phyloP scores from a whole-genome alignment of 2,797 vertebrate species.

The Urosaurus nigricauda region DNA sequence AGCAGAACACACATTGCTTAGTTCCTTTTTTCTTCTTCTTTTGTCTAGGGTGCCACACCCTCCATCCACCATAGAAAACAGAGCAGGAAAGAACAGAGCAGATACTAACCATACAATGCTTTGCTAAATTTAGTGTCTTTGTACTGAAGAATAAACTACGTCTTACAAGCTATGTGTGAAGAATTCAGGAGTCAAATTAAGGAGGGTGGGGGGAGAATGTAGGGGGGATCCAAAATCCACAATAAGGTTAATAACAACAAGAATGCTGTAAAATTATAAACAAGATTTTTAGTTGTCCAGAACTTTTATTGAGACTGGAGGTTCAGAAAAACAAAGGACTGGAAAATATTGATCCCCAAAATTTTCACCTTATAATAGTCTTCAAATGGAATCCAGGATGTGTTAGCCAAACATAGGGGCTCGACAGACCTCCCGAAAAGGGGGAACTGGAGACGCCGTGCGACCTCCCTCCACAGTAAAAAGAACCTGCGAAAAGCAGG shows the following conservation, averaged over 20 bases:
- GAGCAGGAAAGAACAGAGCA: neutral
- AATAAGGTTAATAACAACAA: neutral
- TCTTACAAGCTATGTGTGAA: neutral
- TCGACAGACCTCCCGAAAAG: too few relatives aligned
- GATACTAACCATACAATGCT: neutral
- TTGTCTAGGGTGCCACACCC: neutral
- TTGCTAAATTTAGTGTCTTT: neutral
- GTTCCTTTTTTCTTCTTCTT: too few relatives aligned
- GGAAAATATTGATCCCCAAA: neutral
- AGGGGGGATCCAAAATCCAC: neutral
- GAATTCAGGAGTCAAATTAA: neutral
- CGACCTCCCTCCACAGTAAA: too few relatives aligned
- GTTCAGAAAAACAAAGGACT: neutral
- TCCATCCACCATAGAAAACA: neutral
- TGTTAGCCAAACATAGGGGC: neutral
- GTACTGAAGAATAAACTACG: neutral
- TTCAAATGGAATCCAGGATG: neutral
- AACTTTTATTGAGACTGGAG: neutral
- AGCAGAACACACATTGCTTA: neutral
- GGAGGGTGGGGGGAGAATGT: neutral
- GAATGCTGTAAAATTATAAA: neutral
- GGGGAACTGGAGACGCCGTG: too few relatives aligned
- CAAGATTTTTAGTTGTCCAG: neutral
- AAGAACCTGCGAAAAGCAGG: too few relatives aligned
- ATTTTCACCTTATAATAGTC: neutral